These are phyloP conservation scores for Rhineura floridana DNA, from an alignment of 2,113 vertebrate species.

Conservation along the genomic window DNA sequence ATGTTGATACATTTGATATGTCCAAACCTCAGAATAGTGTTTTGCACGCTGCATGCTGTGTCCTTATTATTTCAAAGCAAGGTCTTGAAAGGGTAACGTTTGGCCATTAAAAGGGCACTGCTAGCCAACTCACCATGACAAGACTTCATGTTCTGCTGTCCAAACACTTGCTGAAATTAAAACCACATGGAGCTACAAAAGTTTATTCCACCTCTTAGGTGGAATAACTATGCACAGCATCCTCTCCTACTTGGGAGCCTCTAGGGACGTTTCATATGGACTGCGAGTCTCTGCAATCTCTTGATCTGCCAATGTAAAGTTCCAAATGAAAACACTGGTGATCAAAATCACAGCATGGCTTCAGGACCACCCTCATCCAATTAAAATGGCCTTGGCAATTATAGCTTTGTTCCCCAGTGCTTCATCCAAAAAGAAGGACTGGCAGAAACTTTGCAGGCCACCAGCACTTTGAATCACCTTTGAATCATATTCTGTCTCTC, in stretches of 20 bases:
- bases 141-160: constrained; percentile 47
- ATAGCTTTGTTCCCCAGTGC: constrained; percentile 5
- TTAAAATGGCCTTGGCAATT: constrained; percentile 50
- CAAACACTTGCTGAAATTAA: constrained; percentile 54
- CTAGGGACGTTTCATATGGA: constrained; percentile 6
- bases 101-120: neutral
- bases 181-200: constrained; percentile 59
- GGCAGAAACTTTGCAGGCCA: constrained; percentile 15
- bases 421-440: constrained; percentile 30
- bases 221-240: constrained; percentile 38
- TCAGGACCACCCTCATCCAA: constrained; percentile 39
- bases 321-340: constrained; percentile 41
- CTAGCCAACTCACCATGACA: constrained; percentile 51
- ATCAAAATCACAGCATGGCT: constrained; percentile 9
- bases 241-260: constrained; percentile 31
- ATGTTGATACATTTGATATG: constrained; percentile 47
- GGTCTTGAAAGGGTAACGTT: constrained; percentile 32
- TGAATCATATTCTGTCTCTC: constrained; percentile 1
- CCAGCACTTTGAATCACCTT: constrained; percentile 5
- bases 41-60: constrained; percentile 29
- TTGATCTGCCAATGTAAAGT: constrained; percentile 20
- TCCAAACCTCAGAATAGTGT: constrained; percentile 51
- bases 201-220: constrained; percentile 56
- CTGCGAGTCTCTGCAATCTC: accelerated
- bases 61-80: constrained; percentile 48